phyloP scores from a whole-genome alignment of 1,140 invertebrate species.

The Acyrthosiphon pisum region DNA sequence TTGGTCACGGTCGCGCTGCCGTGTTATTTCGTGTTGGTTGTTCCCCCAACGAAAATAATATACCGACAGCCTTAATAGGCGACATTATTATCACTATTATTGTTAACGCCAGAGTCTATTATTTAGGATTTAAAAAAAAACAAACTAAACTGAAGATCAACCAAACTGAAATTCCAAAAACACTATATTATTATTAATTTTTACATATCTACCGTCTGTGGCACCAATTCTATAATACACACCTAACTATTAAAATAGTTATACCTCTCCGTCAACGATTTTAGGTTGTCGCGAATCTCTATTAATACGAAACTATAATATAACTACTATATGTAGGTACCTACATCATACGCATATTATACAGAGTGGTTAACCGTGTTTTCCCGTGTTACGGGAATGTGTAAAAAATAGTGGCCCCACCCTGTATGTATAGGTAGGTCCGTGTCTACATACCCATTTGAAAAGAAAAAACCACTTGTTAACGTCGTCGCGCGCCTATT shows the following conservation, averaged over 20 bases:
- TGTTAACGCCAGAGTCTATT: background rate
- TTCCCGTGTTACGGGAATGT: background rate
- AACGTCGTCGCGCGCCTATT: background rate
- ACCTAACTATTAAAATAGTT: background rate
- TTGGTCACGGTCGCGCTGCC: background rate
- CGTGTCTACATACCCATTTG: background rate
- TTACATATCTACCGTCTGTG: background rate
- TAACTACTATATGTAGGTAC: no score
- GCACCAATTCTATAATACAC: background rate
- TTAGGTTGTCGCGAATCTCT: background rate
- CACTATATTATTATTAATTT: background rate
- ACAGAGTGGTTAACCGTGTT: background rate
- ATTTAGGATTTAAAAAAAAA: background rate
- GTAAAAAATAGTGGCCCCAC: background rate
- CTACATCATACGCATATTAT: background rate
- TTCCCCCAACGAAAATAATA: background rate
- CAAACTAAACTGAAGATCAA: no score
- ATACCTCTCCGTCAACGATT: background rate
- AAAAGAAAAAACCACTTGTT: constrained; percentile 25
- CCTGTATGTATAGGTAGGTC: background rate
- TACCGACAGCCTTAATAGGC: background rate
- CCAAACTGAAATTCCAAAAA: background rate
- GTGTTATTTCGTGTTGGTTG: background rate
- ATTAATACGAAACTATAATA: background rate
- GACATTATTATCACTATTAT: no score